These are phyloP conservation scores for Odobenus rosmarus DNA, from an alignment of 2,113 vertebrate species.

Conservation along the genomic window DNA sequence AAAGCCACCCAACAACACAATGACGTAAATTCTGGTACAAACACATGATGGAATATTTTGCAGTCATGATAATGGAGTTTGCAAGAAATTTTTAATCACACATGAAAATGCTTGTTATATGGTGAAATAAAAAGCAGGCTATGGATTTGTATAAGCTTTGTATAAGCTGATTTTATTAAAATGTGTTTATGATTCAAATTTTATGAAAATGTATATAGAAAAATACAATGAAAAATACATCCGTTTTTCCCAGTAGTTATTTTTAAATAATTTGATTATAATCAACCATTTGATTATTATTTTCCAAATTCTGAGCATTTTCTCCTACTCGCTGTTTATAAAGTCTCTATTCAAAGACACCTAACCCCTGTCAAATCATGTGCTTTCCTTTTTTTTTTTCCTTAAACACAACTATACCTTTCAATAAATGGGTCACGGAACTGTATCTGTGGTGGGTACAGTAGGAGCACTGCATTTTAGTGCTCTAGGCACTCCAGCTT, in stretches of 20 bases:
- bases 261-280: constrained; percentile 38
- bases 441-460: accelerated
- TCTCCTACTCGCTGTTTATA: background rate
- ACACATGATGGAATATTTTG: background rate
- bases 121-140: background rate
- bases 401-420: background rate
- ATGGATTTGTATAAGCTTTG: background rate
- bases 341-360: background rate
- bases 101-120: background rate
- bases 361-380: background rate
- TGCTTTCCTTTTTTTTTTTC: background rate
- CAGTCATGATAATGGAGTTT: background rate
- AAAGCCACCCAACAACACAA: accelerated
- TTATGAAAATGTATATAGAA: background rate
- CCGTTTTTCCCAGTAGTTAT: background rate
- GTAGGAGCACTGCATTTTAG: too few species aligned
- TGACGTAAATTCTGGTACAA: background rate
- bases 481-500: background rate
- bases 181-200: background rate
- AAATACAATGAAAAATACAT: background rate
- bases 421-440: background rate
- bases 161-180: background rate
- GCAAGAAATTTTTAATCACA: background rate
- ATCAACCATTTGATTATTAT: background rate
- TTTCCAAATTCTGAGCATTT: background rate